Base-by-base conservation (phyloP, 2,797 vertebrate species). In the Tolypeutes matacus region DNA sequence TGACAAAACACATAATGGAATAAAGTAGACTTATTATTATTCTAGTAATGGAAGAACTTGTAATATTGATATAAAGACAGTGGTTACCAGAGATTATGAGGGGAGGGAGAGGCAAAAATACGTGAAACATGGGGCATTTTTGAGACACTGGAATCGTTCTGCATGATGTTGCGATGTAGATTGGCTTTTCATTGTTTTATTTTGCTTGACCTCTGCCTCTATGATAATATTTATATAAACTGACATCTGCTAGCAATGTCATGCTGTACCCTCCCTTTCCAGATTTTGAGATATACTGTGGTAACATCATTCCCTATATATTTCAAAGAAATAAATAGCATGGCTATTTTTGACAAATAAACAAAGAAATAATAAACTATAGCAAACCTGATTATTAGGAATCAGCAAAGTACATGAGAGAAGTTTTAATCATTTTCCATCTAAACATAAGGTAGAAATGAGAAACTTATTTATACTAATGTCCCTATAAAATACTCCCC, bases 261-360 rank as follows among this genome's bases (percentile, higher is more conserved):
- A 92, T 10, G 3, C n/a, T 94, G 10, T 75, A 34, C 1, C 4
- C 34, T 4, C 15, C 53, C 11, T 93, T 91, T 84, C 34, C 36
- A 83, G 6, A 72, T 39, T 81, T 95, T 75, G 58, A 89, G 65
- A 75, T 86, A 7, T 77, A 93, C 42, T 81, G 65, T 72, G 39
- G 29, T 93, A 89, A 89, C 96, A 78, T 39, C 0, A 25, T 53
- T 93, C 72, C 39, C 23, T 80, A 10, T 87, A 10, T 92, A 96
- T 97, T 77, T 83, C 56, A 88, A 0, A 42, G 34, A 89, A n/a
- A 3, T 93, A 31, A 94, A 31, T 51, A 72, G 21, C 64, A 70
- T 25, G 86, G 64, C 42, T 94, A 73, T 77, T 93, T 96, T 91
- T 96, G 53, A 93, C 88, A 92, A 92, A 42, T 27, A 94, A 77